Percentiles rank a stretch among this genome's conserved stretches.
Evolutionary conservation across 2,113 vertebrate species (phyloP).

Genomic region (Thamnaconus septentrionalis): DNA sequence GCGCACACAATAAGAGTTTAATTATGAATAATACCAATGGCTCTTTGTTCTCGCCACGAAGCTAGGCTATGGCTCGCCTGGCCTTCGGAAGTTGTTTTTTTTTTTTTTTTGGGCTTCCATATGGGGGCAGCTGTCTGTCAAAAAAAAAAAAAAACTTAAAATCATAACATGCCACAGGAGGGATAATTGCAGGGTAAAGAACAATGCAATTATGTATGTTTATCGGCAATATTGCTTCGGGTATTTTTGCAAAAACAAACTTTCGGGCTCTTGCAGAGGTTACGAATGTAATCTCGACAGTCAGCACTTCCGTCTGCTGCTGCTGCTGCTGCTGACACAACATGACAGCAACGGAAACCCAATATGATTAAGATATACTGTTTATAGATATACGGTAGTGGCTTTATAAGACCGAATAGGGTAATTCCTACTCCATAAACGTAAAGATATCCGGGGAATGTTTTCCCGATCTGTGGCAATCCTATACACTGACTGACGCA

Average conservation of each 20-base stretch:
- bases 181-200: conserved; percentile 65
- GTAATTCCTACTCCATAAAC: too few species aligned
- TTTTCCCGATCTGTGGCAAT: too few species aligned
- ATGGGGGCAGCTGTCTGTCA: conserved; percentile 78
- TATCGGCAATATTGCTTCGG: conserved; percentile 54
- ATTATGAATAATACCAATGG: conserved; percentile 76
- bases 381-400: too few species aligned
- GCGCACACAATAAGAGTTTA: conserved; percentile 73
- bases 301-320: conserved; percentile 17
- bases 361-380: too few species aligned
- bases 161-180: conserved; percentile 61
- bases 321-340: conserved; percentile 16
- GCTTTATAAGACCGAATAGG: too few species aligned
- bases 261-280: conserved; percentile 29
- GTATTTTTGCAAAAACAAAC: conserved; percentile 58
- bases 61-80: conserved; percentile 60
- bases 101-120: conserved; percentile 64
- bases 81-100: conserved; percentile 73
- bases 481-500: too few species aligned
- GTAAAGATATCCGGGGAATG: too few species aligned
- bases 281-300: conserved; percentile 20
- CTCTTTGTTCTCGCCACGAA: conserved; percentile 71
- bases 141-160: conserved; percentile 65
- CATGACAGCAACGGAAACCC: conserved; percentile 1
- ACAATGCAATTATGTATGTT: conserved; percentile 66